A percentile compares a stretch with the other conserved stretches of the same genome.
Evolutionary conservation across 2,113 vertebrate species (phyloP).

Genomic region (Mus musculus): GRCm39 chr6:134294001-134294500

Average conservation of each 20-base stretch:
- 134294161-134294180: neutral
- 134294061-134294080: neutral
- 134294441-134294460: constrained; percentile 70
- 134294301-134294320: neutral
- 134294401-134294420: constrained; percentile 28
- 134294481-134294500: constrained; percentile 69
- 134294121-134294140: neutral
- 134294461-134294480: constrained; percentile 69
- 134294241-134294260: constrained; percentile 35
- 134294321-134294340: constrained; percentile 30
- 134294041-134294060: neutral
- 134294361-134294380: neutral
- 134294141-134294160: neutral
- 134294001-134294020: neutral
- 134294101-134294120: neutral
- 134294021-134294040: neutral
- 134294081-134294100: neutral
- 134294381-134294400: constrained; percentile 31
- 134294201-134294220: constrained; percentile 56
- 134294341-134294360: constrained; percentile 45
- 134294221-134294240: constrained; percentile 17
- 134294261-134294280: constrained; percentile 52
- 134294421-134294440: constrained; percentile 67
- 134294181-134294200: constrained; percentile 35
- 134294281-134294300: constrained; percentile 18